Evolutionary conservation across 2,797 vertebrate genomes (phyloP), one percentile per base, ranked within the genome.

Genomic region (Gallinago solitaria): DNA sequence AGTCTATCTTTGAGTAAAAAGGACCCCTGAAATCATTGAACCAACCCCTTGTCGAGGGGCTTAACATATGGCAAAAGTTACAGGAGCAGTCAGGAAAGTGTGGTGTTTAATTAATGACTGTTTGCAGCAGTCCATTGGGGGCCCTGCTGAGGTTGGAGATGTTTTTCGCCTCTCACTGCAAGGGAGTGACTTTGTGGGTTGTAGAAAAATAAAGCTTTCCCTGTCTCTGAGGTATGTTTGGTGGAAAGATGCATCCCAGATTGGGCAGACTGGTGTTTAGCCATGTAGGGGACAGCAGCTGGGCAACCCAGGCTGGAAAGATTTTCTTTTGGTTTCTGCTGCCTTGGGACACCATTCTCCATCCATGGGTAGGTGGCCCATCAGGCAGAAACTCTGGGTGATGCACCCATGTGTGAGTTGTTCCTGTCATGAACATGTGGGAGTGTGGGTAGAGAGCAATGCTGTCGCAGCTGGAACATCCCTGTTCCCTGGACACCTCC

Each of bases 391-490:
- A 9, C 15, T 13, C 17, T 27, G n/a, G 3, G 9, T n/a, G 48
- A 83, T 35, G 14, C 5, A 28, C 4, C 12, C 1, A 0, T 14
- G 6, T 6, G 33, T 6, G 45, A 18, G 32, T 35, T 25, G 32
- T 63, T 25, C 51, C 48, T 1, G 3, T n/a, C 27, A 75, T 27
- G 8, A 43, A 16, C 4, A 3, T 4, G 10, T 16, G 59, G 57
- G 14, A 88, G 10, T 0, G 0, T 3, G 6, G 16, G 43, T 5
- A 79, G 32, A 78, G 33, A 47, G 32, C 2, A 11, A 47, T 0
- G 3, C 13, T 73, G 14, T 11, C 0, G 0, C 47, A 78, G 39
- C 41, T 73, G 74, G 32, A 86, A 15, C 6, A 5, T 23, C 48
- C 43, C 53, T 3, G 41, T 33, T 8, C 59, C 8, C 3, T 19